Evolutionary conservation across 2,113 vertebrate species (phyloP).

Genomic region (Bombycilla garrulus): DNA sequence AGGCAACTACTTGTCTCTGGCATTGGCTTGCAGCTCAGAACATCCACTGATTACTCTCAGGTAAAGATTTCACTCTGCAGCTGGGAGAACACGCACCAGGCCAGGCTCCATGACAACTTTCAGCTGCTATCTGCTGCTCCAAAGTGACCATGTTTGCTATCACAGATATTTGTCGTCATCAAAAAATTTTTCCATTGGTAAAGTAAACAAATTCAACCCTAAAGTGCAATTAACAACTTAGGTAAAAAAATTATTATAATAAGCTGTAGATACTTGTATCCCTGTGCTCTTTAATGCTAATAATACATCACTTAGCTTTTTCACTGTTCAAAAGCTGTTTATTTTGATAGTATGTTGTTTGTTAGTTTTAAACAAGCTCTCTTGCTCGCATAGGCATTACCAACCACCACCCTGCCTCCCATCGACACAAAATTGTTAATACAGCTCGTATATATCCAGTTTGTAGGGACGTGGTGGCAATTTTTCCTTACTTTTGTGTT

Average conservation of each 20-base stretch:
- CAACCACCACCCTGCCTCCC: background rate
- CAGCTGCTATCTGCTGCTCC: background rate
- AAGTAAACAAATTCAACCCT: background rate
- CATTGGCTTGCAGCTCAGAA: background rate
- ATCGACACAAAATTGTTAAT: background rate
- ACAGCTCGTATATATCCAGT: fast-evolving
- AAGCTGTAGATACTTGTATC: background rate
- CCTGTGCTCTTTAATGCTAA: background rate
- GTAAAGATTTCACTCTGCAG: background rate
- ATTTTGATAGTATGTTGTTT: background rate
- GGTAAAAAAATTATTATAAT: background rate
- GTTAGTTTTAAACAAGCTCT: background rate
- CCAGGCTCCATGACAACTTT: background rate
- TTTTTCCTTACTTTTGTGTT: background rate
- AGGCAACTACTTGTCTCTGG: fast-evolving
- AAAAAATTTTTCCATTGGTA: background rate
- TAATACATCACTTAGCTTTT: background rate
- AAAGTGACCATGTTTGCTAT: background rate
- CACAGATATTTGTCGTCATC: background rate
- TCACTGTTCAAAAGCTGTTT: background rate
- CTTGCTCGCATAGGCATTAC: background rate
- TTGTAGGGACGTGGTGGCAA: background rate
- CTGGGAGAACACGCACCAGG: background rate
- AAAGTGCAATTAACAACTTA: background rate
- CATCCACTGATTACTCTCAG: background rate